A percentile compares a stretch with the other conserved stretches of the same genome.
phyloP scores from a whole-genome alignment of 2,113 vertebrate species.

The Microtus oregoni region DNA sequence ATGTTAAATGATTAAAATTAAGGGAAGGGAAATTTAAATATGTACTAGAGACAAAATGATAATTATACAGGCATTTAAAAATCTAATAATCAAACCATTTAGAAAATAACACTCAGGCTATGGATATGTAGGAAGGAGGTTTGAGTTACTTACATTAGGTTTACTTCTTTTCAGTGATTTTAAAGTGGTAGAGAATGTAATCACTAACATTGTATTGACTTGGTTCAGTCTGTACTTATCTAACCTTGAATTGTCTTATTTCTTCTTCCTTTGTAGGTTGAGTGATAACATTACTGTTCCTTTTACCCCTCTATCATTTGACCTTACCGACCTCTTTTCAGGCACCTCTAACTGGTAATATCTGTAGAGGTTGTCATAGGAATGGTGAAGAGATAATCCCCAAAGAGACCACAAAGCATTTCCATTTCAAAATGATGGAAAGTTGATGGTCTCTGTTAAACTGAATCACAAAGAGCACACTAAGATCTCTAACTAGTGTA shows the following conservation, averaged over 20 bases:
- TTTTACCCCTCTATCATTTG: not conserved
- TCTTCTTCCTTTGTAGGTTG: not conserved
- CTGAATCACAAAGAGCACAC: not conserved
- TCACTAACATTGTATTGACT: not conserved
- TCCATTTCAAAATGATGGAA: slow-evolving; percentile 27
- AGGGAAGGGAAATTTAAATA: slow-evolving; percentile 64
- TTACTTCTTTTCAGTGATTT: slow-evolving; percentile 57
- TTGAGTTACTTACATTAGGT: slow-evolving; percentile 55
- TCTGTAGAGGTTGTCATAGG: not conserved
- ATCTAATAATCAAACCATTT: slow-evolving; percentile 59
- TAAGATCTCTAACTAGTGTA: not conserved
- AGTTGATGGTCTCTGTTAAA: not conserved
- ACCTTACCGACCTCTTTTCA: slow-evolving; percentile 1
- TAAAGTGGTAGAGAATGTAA: slow-evolving; percentile 40
- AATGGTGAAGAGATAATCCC: not conserved
- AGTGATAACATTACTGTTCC: slow-evolving; percentile 30
- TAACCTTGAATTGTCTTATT: not conserved
- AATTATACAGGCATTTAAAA: slow-evolving; percentile 71
- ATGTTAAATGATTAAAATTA: slow-evolving; percentile 74
- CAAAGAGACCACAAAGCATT: not conserved
- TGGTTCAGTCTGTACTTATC: slow-evolving; percentile 21
- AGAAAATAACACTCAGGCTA: slow-evolving; percentile 55
- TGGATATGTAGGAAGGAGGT: not conserved
- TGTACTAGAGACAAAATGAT: slow-evolving; percentile 62
- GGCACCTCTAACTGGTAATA: not conserved